phyloP scores from a whole-genome alignment of 2,888 invertebrate genomes.

The Ganaspis brasiliensis region DNA sequence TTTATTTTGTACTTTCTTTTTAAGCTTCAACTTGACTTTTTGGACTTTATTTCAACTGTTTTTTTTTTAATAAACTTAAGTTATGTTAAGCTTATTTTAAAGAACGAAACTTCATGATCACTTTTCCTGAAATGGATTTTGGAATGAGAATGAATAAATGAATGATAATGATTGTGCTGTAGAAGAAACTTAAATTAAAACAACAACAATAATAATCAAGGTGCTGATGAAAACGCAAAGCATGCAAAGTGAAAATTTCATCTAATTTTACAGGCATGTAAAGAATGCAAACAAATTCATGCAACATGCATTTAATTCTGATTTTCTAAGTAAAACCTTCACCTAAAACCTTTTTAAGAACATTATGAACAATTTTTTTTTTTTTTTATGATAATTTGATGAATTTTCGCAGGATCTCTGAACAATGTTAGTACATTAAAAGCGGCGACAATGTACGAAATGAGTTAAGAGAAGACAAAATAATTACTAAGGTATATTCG shows the following conservation, averaged over 20 bases:
- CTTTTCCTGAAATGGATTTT: background rate
- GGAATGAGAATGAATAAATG: background rate
- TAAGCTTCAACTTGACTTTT: background rate
- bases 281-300: slow-evolving; percentile 14
- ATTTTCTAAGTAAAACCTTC: slow-evolving; percentile 45
- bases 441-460: slow-evolving; percentile 50
- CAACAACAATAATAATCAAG: background rate
- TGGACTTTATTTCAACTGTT: too few species aligned
- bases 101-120: background rate
- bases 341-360: slow-evolving; percentile 44
- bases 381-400: slow-evolving; percentile 60
- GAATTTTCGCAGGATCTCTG: slow-evolving; percentile 36
- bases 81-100: background rate
- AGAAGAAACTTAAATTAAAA: background rate
- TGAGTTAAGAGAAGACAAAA: slow-evolving; percentile 76
- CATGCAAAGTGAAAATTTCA: background rate
- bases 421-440: slow-evolving; percentile 55
- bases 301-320: slow-evolving; percentile 31
- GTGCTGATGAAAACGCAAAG: background rate
- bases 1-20: too few species aligned
- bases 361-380: slow-evolving; percentile 42
- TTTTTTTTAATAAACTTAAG: background rate
- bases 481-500: slow-evolving; percentile 77
- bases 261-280: slow-evolving; percentile 15
- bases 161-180: slow-evolving; percentile 3